Conservation (phyloP, 2,797 vertebrate genomes). For the Orientallactaga sibirica region DNA sequence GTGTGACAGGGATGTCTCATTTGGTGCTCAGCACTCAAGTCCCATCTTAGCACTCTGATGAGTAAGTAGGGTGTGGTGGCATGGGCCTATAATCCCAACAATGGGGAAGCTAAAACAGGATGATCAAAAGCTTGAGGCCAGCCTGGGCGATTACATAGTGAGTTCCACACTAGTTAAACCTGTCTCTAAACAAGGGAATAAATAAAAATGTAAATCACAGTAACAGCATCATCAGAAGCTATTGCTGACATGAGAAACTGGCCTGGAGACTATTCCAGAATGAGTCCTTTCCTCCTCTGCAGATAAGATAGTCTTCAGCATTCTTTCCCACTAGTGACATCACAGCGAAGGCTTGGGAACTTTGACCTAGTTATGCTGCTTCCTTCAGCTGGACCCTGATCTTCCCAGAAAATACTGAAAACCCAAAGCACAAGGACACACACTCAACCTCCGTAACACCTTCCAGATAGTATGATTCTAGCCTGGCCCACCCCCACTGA, state of each 20-base stretch:
- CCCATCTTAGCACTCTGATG: no score
- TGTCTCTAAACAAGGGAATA: neutral
- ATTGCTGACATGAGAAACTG: neutral
- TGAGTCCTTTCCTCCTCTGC: neutral
- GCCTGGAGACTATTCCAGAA: neutral
- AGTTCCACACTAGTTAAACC: neutral
- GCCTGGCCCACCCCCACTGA: neutral
- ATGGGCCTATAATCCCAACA: neutral
- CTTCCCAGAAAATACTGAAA: neutral
- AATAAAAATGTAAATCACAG: neutral
- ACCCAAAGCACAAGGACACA: neutral
- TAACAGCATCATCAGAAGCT: neutral
- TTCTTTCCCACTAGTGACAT: neutral
- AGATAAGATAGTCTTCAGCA: neutral
- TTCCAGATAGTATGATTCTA: neutral
- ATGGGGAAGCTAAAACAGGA: neutral
- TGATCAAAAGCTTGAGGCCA: neutral
- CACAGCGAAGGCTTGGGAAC: neutral
- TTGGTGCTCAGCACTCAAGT: no score
- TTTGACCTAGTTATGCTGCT: neutral
- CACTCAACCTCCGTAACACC: neutral
- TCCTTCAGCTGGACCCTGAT: neutral
- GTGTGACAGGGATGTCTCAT: no score
- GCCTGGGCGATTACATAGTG: no score
- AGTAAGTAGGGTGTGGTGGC: neutral